Percentiles rank a stretch among this genome's conserved stretches.
phyloP scores from a whole-genome alignment of 53 echinoderm and acorn worm genomes.

The Luidia sarsii region DNA sequence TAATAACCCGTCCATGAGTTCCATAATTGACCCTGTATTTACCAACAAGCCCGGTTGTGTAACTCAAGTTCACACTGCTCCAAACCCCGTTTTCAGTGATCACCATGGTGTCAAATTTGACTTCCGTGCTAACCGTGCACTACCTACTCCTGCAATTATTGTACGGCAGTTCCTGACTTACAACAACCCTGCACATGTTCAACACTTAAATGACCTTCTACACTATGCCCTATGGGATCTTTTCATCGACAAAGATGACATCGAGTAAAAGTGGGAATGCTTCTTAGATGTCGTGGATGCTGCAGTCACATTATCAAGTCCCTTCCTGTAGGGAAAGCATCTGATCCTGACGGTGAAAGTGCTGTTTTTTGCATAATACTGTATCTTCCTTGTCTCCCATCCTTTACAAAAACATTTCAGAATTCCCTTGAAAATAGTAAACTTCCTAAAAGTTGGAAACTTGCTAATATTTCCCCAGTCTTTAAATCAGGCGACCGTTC shows the following conservation, averaged over 20 bases:
- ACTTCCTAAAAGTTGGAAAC: slow-evolving; percentile 17
- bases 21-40: slow-evolving; percentile 18
- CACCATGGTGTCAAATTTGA: slow-evolving; percentile 5
- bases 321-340: slow-evolving; percentile 2
- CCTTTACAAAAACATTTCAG: slow-evolving; percentile 6
- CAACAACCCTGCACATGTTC: slow-evolving; percentile 7
- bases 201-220: slow-evolving; percentile 38
- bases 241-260: slow-evolving; percentile 33
- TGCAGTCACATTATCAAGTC: slow-evolving; percentile 6
- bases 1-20: neutral
- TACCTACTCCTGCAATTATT: slow-evolving; percentile 13
- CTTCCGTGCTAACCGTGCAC: slow-evolving; percentile 35
- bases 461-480: too few relatives aligned
- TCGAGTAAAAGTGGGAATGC: slow-evolving; percentile 30
- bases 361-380: slow-evolving; percentile 1
- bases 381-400: neutral
- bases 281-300: slow-evolving; percentile 29
- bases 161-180: slow-evolving; percentile 22
- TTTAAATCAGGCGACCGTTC: too few relatives aligned
- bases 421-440: neutral
- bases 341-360: slow-evolving; percentile 5
- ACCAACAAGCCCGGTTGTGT: slow-evolving; percentile 7
- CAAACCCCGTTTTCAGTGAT: slow-evolving; percentile 8
- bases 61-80: slow-evolving; percentile 10
- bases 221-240: slow-evolving; percentile 39